A percentile compares a stretch with the other conserved stretches of the same genome.
phyloP scores from a whole-genome alignment of 1,140 invertebrate genomes.

The Lepidostoma basale region DNA sequence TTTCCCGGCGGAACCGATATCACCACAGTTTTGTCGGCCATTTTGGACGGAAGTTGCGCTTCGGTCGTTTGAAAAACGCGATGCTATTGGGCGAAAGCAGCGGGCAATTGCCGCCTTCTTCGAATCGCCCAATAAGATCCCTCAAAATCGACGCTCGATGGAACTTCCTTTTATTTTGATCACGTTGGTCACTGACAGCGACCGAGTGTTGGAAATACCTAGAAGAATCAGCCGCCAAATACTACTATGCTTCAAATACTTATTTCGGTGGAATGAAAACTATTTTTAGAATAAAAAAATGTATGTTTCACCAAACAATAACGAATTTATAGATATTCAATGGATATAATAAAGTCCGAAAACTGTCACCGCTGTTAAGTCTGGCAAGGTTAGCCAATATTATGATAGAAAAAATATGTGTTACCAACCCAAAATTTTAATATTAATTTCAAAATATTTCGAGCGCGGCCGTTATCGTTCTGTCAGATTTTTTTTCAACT shows the following conservation, averaged over 20 bases:
- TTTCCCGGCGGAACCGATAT: conserved; percentile 68
- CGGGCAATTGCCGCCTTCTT: conserved; percentile 19
- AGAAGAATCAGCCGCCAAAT: background rate
- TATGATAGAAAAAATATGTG: background rate
- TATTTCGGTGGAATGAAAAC: background rate
- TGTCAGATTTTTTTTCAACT: background rate
- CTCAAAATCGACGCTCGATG: conserved; percentile 2
- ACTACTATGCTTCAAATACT: background rate
- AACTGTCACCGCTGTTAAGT: conserved; percentile 6
- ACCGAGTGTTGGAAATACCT: conserved; percentile 6
- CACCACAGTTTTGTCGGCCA: conserved; percentile 67
- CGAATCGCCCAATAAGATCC: conserved; percentile 13
- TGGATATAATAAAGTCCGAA: background rate
- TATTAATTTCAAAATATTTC: background rate
- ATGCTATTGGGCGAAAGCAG: conserved; percentile 24
- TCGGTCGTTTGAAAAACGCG: conserved; percentile 16
- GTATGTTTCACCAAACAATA: background rate
- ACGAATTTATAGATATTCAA: too few species aligned
- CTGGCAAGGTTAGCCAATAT: background rate
- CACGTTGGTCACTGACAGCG: conserved; percentile 29
- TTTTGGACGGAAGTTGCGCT: conserved; percentile 61
- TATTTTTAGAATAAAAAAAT: background rate
- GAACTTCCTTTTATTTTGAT: conserved; percentile 30
- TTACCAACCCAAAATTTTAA: background rate
- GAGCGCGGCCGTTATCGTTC: background rate